These are phyloP conservation scores for Enteromius viviparus DNA, from an alignment of 2,797 vertebrate genomes.

Conservation along the genomic window DNA sequence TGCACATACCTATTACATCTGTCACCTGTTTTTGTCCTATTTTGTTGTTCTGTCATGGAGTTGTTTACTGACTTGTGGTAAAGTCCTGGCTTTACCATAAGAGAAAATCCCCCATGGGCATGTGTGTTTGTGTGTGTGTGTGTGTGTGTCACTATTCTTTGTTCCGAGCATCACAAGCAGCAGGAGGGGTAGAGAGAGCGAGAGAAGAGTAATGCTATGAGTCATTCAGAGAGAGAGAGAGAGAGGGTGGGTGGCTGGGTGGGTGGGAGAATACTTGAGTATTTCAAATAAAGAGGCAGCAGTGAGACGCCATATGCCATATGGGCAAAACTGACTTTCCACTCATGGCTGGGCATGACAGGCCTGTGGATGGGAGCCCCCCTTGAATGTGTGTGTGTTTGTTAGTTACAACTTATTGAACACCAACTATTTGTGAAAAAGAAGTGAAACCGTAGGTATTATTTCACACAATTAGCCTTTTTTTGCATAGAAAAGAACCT, in stretches of 20 bases:
- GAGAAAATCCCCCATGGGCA: conserved; percentile 76
- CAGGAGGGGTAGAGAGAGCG: conserved; percentile 46
- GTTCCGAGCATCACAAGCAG: conserved; percentile 79
- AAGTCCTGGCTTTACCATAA: conserved; percentile 74
- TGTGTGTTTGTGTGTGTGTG: conserved; percentile 74
- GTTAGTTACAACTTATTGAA: conserved; percentile 17
- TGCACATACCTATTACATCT: conserved; percentile 40
- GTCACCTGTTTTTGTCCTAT: conserved; percentile 47
- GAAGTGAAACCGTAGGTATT: not conserved
- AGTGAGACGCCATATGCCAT: conserved; percentile 99
- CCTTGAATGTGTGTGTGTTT: conserved; percentile 32
- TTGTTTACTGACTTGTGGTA: conserved; percentile 80
- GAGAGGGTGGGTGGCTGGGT: conserved; percentile 60
- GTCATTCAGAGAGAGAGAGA: conserved; percentile 98
- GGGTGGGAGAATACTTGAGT: conserved; percentile 88
- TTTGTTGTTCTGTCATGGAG: conserved; percentile 72
- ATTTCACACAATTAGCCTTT: not conserved
- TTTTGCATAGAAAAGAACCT: too few species aligned
- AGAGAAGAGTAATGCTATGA: conserved; percentile 92
- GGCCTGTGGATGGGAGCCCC: conserved; percentile 80
- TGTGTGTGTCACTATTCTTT: conserved; percentile 79
- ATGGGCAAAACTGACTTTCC: conserved; percentile 84
- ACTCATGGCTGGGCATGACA: conserved; percentile 88
- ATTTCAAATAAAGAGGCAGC: conserved; percentile 91
- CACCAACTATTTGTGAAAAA: not conserved